phyloP scores from a whole-genome alignment of 2,888 invertebrate species.

The Eupsilia transversa region DNA sequence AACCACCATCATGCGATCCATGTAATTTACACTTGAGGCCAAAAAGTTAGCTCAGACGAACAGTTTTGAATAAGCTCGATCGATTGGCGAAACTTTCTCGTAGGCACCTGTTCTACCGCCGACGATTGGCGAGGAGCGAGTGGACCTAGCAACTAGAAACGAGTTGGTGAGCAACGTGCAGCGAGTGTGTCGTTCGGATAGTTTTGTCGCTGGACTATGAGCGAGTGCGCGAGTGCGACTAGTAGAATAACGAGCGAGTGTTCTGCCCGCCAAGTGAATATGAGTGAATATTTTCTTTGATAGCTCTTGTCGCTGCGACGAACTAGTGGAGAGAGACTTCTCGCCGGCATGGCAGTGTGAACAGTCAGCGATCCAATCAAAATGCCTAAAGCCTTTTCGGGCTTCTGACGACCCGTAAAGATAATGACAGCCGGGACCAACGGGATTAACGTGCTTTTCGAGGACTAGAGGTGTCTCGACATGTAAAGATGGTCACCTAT shows the following conservation, averaged over 20 bases:
- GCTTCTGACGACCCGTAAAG: too few relatives aligned
- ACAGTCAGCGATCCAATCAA: neutral
- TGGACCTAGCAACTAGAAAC: neutral
- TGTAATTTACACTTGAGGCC: constrained; percentile 54
- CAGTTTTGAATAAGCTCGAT: constrained; percentile 48
- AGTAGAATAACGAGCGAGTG: neutral
- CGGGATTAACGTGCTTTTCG: too few relatives aligned
- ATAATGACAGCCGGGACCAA: too few relatives aligned
- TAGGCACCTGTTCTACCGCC: fast-evolving
- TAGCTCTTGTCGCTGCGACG: neutral
- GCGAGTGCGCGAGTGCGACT: neutral
- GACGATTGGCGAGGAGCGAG: neutral
- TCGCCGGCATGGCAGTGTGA: neutral
- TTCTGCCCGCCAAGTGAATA: neutral
- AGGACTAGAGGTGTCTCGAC: too few relatives aligned
- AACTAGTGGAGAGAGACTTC: neutral
- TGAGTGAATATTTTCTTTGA: neutral
- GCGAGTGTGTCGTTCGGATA: neutral
- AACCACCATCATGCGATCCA: constrained; percentile 3
- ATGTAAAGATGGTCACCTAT: too few relatives aligned
- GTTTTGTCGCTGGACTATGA: neutral
- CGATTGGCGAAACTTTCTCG: constrained; percentile 36
- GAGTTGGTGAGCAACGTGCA: too few relatives aligned
- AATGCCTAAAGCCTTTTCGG: too few relatives aligned
- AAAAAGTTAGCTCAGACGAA: constrained; percentile 52